phyloP scores from a whole-genome alignment of 2,113 vertebrate species.

The Vombatus ursinus region DNA sequence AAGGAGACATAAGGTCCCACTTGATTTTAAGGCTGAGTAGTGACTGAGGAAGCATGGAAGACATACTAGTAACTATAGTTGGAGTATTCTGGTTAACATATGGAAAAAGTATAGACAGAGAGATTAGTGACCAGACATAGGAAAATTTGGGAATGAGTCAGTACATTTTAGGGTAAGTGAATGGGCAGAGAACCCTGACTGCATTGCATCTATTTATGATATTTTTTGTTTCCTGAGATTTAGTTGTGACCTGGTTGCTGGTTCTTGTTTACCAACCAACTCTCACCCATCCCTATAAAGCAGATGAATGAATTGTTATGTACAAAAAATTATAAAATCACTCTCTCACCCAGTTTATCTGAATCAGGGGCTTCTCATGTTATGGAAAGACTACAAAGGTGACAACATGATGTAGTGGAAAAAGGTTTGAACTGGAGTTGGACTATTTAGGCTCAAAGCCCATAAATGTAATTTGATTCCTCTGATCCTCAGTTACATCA shows the following conservation, averaged over 20 bases:
- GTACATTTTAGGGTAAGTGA: neutral
- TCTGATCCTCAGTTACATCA: neutral
- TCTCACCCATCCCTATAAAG: neutral
- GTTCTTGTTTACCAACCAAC: neutral
- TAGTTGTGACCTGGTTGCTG: neutral
- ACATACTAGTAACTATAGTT: neutral
- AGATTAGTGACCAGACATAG: neutral
- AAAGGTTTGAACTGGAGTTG: neutral
- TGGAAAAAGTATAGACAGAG: too few species aligned
- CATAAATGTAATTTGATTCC: neutral
- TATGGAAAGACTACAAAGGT: neutral
- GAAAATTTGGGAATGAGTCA: neutral
- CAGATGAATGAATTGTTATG: neutral
- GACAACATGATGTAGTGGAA: neutral
- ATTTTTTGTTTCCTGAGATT: neutral
- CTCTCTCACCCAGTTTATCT: neutral
- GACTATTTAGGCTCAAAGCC: neutral
- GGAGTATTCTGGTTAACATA: neutral
- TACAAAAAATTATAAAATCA: neutral
- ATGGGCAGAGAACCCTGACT: neutral
- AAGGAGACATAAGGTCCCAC: neutral
- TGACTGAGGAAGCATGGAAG: neutral
- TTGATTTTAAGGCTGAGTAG: neutral
- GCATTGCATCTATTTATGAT: neutral
- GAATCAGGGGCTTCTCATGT: neutral